Conservation (phyloP, 2,113 vertebrate species). For the Polyodon spathula region DNA sequence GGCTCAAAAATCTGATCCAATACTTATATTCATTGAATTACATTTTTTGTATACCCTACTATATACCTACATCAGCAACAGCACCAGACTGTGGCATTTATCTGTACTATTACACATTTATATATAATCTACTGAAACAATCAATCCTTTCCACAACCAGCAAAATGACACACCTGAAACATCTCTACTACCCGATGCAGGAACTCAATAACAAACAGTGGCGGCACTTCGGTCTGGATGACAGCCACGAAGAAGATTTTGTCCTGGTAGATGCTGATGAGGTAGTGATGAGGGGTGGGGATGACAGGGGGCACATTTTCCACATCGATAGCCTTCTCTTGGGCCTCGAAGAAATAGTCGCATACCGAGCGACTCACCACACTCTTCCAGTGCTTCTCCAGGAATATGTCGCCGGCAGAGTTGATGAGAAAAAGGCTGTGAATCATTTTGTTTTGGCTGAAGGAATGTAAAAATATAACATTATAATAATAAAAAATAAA, state of each 20-base stretch:
- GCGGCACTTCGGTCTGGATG: constrained; percentile 89
- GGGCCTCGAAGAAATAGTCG: constrained; percentile 94
- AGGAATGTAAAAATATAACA: constrained; percentile 5
- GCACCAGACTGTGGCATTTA: too few relatives aligned
- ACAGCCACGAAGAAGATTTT: constrained; percentile 93
- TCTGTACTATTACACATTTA: too few relatives aligned
- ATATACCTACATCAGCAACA: neutral
- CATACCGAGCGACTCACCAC: constrained; percentile 89
- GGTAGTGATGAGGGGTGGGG: constrained; percentile 91
- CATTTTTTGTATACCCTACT: neutral
- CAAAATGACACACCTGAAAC: constrained; percentile 78
- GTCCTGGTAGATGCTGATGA: constrained; percentile 83
- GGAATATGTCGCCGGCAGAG: constrained; percentile 84
- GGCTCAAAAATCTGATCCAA: too few relatives aligned
- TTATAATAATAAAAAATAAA: neutral
- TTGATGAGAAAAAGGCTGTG: constrained; percentile 97
- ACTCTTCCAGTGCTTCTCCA: constrained; percentile 98
- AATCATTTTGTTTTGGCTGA: constrained; percentile 70
- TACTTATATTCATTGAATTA: too few relatives aligned
- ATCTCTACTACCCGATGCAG: constrained; percentile 92
- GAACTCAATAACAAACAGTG: constrained; percentile 95
- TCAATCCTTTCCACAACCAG: too few relatives aligned
- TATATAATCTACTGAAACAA: too few relatives aligned
- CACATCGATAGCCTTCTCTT: constrained; percentile 75
- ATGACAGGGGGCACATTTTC: constrained; percentile 92